These are phyloP conservation scores for Rhynchophorus ferrugineus DNA, from an alignment of 1,140 invertebrate species.

Conservation along the genomic window DNA sequence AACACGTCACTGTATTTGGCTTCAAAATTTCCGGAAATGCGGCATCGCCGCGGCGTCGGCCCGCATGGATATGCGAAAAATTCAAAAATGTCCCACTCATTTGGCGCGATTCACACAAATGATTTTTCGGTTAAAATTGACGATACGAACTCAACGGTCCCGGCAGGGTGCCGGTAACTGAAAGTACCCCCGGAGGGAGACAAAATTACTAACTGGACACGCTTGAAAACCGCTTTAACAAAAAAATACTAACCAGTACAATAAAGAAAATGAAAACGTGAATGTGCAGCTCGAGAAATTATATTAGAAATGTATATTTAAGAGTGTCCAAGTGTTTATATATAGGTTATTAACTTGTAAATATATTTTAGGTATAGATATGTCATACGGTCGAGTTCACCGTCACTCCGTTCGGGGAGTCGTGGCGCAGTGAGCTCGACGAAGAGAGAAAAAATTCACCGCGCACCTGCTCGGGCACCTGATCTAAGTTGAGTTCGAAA, in stretches of 20 bases:
- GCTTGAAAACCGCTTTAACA: too few relatives aligned
- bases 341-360: slow-evolving; percentile 10
- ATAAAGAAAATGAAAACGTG: too few relatives aligned
- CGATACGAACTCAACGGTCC: too few relatives aligned
- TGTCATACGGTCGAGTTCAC: slow-evolving; percentile 1
- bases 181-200: too few relatives aligned
- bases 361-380: slow-evolving; percentile 11
- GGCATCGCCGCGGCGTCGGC: slow-evolving; percentile 28
- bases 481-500: slow-evolving; percentile 6
- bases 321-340: slow-evolving; percentile 12
- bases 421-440: too few relatives aligned
- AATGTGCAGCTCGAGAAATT: slow-evolving; percentile 16
- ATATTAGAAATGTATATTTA: slow-evolving; percentile 19
- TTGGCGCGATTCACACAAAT: slow-evolving; percentile 38
- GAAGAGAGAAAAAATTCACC: too few relatives aligned
- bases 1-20: slow-evolving; percentile 33
- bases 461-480: background rate
- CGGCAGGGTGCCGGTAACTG: too few relatives aligned
- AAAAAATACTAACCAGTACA: too few relatives aligned
- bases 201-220: too few relatives aligned
- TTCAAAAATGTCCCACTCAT: slow-evolving; percentile 38
- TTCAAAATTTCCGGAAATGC: slow-evolving; percentile 43
- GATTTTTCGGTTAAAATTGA: slow-evolving; percentile 38
- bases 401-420: too few relatives aligned
- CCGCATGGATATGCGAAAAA: slow-evolving; percentile 36